Evolutionary conservation across 2,888 invertebrate species (phyloP).

Genomic region (Dryobota labecula): DNA sequence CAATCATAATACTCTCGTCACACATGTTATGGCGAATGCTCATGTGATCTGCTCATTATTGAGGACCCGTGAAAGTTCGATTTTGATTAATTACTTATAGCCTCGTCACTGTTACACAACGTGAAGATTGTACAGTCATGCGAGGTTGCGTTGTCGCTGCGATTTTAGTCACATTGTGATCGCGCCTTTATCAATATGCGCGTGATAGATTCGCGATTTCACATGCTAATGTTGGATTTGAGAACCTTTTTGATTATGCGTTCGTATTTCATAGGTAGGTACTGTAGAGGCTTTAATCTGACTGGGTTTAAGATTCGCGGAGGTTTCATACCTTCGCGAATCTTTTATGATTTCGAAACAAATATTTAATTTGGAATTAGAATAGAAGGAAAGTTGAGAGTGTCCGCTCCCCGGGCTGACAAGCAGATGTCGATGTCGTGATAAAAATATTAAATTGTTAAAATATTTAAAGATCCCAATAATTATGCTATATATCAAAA

Average conservation of each 20-base stretch:
- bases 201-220: slow-evolving; percentile 53
- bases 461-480: too few relatives aligned
- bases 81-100: slow-evolving; percentile 69
- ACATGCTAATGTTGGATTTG: slow-evolving; percentile 15
- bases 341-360: too few relatives aligned
- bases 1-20: slow-evolving; percentile 27
- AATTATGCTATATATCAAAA: too few relatives aligned
- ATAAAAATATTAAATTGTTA: too few relatives aligned
- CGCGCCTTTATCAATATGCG: slow-evolving; percentile 39
- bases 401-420: too few relatives aligned
- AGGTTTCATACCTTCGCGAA: too few relatives aligned
- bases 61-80: slow-evolving; percentile 70
- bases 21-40: slow-evolving; percentile 46
- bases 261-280: background rate
- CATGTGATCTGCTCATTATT: slow-evolving; percentile 61
- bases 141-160: slow-evolving; percentile 31
- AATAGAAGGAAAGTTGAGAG: too few relatives aligned
- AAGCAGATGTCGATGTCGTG: too few relatives aligned
- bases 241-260: slow-evolving; percentile 12
- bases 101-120: slow-evolving; percentile 68
- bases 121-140: slow-evolving; percentile 43
- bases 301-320: too few relatives aligned
- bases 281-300: too few relatives aligned
- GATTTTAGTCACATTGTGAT: slow-evolving; percentile 45
- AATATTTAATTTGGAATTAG: too few relatives aligned